Conservation (phyloP, 2,797 vertebrate species). For the Chelidonichthys spinosus region DNA sequence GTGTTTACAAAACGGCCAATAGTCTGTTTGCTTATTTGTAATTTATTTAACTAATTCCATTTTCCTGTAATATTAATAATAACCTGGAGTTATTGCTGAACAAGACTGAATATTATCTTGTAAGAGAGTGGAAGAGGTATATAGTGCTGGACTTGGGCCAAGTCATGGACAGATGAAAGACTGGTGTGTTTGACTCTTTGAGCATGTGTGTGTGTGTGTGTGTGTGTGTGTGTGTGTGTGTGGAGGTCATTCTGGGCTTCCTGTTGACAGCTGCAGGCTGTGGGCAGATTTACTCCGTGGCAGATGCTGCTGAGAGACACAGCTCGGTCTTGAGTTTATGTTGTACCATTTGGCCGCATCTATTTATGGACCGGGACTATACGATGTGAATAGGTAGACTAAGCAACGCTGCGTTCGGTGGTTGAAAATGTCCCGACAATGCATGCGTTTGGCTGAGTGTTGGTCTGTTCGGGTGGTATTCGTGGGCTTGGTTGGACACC, state of each 20-base stretch:
- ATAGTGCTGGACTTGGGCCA: slow-evolving; percentile 54
- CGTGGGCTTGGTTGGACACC: slow-evolving; percentile 57
- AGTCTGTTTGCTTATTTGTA: slow-evolving; percentile 40
- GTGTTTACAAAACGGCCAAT: slow-evolving; percentile 63
- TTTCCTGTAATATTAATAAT: slow-evolving; percentile 19
- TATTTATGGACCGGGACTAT: slow-evolving; percentile 72
- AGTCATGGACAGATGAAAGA: slow-evolving; percentile 64
- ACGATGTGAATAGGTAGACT: slow-evolving; percentile 68
- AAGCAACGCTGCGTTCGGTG: slow-evolving; percentile 57
- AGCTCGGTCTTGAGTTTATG: slow-evolving; percentile 74
- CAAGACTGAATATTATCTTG: slow-evolving; percentile 27
- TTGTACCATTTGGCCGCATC: slow-evolving; percentile 75
- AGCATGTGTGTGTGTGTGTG: slow-evolving; percentile 44
- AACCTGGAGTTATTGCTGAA: slow-evolving; percentile 22
- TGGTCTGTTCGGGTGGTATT: slow-evolving; percentile 31
- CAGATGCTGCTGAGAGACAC: slow-evolving; percentile 82
- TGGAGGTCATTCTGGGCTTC: slow-evolving; percentile 80
- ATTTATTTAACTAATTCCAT: slow-evolving; percentile 22
- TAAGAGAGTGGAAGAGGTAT: slow-evolving; percentile 39
- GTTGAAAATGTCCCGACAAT: slow-evolving; percentile 45
- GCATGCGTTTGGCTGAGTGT: slow-evolving; percentile 19
- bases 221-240: slow-evolving; percentile 45
- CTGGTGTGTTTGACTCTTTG: slow-evolving; percentile 55
- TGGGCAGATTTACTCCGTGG: slow-evolving; percentile 78
- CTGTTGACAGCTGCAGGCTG: slow-evolving; percentile 85